Base-by-base conservation (phyloP, 2,888 invertebrate species). In the Ectemnius cavifrons region DNA sequence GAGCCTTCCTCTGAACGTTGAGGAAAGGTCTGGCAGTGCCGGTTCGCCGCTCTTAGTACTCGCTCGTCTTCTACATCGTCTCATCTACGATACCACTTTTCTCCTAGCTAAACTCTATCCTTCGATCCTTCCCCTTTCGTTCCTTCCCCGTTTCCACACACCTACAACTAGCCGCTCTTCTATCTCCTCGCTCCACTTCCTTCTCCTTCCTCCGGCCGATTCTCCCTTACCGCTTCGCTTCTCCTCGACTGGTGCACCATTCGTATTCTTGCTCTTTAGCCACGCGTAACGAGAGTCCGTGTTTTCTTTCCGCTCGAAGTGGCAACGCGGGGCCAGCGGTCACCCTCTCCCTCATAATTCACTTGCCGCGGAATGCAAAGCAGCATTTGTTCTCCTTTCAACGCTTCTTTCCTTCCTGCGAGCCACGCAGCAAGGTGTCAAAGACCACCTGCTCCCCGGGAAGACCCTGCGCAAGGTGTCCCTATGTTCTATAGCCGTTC, bases 241-340 rank as follows among this genome's bases (percentile, higher is more conserved):
- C 23, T 20, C 20, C 23, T 2, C 23, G 23, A 23, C 23, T 23
- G 23, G 2, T 23, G 23, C 2, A 23, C 23, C 2, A 1, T 20
- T 23, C 23, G 23, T 67, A 67, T 76, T 72, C 71, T 76, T 66
- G 69, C 63, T 78, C 80, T 72, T 78, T 81, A 85, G 82, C 83
- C 80, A 77, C 81, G 85, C 86, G 86, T 86, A 84, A 87, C 86
- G 84, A 86, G 83, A 85, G 79, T 85, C 85, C 85, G 80, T 82
- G 81, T 83, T 86, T 84, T 84, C 82, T 85, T 86, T 84, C 80
- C 85, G 86, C 82, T 83, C 78, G 78, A 81, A 61, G 78, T 63
- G 60, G 71, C 23, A 23, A 23, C 23, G 23, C 23, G 23, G 23
- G 23, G 23, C 23, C 23, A 23, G 68, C 61, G 71, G 47, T 59